Conservation (phyloP, 2,888 invertebrate species). For the Opisthograptis luteolata region DNA sequence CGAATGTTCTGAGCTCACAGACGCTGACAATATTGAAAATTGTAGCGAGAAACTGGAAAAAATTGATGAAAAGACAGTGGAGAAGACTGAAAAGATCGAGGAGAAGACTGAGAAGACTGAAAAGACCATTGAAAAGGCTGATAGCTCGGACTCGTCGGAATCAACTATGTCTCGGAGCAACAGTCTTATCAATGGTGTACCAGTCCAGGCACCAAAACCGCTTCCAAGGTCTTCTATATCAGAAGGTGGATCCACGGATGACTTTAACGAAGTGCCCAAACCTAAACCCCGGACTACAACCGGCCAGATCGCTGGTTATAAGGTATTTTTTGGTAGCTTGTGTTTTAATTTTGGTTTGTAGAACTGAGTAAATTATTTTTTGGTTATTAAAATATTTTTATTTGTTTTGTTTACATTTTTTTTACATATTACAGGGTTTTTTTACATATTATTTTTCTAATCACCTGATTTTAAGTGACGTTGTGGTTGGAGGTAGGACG, state of each 20-base stretch:
- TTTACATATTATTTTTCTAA: no score
- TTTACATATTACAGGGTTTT: slow-evolving; percentile 2
- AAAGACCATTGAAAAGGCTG: slow-evolving; percentile 56
- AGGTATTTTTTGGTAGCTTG: slow-evolving; percentile 82
- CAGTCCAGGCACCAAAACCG: slow-evolving; percentile 88
- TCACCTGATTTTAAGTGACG: no score
- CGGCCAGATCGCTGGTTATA: slow-evolving; percentile 88
- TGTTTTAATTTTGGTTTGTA: slow-evolving; percentile 31
- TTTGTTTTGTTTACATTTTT: background rate
- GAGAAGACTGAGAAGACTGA: slow-evolving; percentile 42
- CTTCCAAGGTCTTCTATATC: slow-evolving; percentile 91
- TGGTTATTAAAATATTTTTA: slow-evolving; percentile 8
- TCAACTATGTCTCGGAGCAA: slow-evolving; percentile 67
- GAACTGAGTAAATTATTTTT: slow-evolving; percentile 26
- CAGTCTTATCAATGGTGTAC: slow-evolving; percentile 70
- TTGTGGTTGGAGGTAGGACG: no score
- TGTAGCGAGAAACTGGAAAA: background rate
- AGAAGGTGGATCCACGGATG: slow-evolving; percentile 84
- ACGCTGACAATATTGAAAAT: slow-evolving; percentile 1
- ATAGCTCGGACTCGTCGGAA: slow-evolving; percentile 67
- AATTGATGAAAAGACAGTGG: slow-evolving; percentile 11
- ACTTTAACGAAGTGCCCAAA: slow-evolving; percentile 69
- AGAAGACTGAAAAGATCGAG: slow-evolving; percentile 45
- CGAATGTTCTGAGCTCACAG: slow-evolving; percentile 39
- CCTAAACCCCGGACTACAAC: slow-evolving; percentile 90